Evolutionary conservation across 2,888 invertebrate genomes (phyloP).

Genomic region (Ormyrus thymus): DNA sequence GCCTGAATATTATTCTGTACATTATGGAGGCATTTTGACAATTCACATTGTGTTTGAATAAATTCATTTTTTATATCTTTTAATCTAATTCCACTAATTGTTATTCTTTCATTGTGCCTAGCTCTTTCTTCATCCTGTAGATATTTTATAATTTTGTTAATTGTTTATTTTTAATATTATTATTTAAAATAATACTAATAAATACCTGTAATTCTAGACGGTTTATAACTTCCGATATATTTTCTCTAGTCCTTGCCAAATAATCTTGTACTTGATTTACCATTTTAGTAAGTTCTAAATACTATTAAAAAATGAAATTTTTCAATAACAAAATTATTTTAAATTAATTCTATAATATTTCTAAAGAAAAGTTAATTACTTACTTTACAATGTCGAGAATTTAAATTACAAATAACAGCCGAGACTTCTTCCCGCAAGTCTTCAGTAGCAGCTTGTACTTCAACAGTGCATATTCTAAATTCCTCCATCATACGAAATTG

Average conservation of each 20-base stretch:
- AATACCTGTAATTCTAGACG: constrained; percentile 66
- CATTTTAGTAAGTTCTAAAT: constrained; percentile 63
- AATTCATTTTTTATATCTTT: constrained; percentile 71
- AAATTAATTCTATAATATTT: not conserved
- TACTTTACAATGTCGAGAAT: constrained; percentile 67
- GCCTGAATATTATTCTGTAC: constrained; percentile 61
- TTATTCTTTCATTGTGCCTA: constrained; percentile 64
- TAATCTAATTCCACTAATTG: constrained; percentile 62
- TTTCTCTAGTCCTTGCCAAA: constrained; percentile 63
- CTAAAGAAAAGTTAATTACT: constrained; percentile 45
- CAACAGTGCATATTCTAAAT: constrained; percentile 69
- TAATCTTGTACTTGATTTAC: constrained; percentile 64
- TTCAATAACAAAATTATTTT: constrained; percentile 1
- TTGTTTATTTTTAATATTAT: constrained; percentile 9
- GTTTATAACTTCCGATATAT: constrained; percentile 63
- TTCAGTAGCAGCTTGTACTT: constrained; percentile 70
- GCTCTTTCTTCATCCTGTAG: constrained; percentile 66
- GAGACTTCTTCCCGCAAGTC: constrained; percentile 69
- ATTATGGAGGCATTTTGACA: constrained; percentile 58
- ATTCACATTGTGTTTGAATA: constrained; percentile 64
- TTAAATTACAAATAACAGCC: constrained; percentile 64
- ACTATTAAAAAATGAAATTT: constrained; percentile 60
- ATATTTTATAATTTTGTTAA: constrained; percentile 14
- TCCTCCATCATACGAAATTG: constrained; percentile 71
- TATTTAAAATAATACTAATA: constrained; percentile 5